phyloP scores from a whole-genome alignment of 1,140 invertebrate genomes.

The Drosophila fuyamai region DNA sequence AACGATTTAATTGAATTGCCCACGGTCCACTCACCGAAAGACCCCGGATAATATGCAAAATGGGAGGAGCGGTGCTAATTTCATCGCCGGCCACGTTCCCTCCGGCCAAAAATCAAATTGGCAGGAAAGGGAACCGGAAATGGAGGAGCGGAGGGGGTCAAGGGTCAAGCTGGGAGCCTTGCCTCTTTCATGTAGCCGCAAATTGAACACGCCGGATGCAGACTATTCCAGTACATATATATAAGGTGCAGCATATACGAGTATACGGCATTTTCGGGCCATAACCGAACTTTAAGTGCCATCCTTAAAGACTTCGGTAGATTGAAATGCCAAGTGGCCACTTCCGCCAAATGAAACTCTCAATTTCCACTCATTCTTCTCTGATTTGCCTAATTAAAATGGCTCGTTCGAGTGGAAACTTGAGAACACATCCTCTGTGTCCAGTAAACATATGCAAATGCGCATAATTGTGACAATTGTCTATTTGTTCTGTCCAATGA shows the following conservation, averaged over 20 bases:
- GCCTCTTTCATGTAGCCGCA: constrained; percentile 46
- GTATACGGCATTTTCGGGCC: background rate
- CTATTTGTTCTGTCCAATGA: constrained; percentile 22
- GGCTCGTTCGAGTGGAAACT: constrained; percentile 35
- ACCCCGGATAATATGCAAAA: constrained; percentile 34
- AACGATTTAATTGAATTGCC: constrained; percentile 73
- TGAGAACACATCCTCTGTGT: constrained; percentile 8
- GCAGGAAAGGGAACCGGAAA: background rate
- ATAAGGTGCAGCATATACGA: background rate
- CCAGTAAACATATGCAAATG: constrained; percentile 1
- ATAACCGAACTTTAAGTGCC: constrained; percentile 16
- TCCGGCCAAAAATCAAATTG: constrained; percentile 43
- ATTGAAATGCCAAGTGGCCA: constrained; percentile 14
- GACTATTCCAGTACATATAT: constrained; percentile 4
- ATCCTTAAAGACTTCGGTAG: constrained; percentile 19
- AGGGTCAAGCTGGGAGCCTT: constrained; percentile 1
- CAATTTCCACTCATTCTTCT: constrained; percentile 8
- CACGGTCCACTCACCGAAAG: constrained; percentile 12
- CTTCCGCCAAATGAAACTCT: constrained; percentile 38
- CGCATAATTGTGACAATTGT: constrained; percentile 1
- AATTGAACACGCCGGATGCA: constrained; percentile 43
- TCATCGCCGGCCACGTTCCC: constrained; percentile 33
- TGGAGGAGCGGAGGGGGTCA: background rate
- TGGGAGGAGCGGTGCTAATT: constrained; percentile 36
- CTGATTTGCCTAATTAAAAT: constrained; percentile 52